Base-by-base conservation (phyloP, 2,113 vertebrate genomes). In the Ammospiza caudacuta region DNA sequence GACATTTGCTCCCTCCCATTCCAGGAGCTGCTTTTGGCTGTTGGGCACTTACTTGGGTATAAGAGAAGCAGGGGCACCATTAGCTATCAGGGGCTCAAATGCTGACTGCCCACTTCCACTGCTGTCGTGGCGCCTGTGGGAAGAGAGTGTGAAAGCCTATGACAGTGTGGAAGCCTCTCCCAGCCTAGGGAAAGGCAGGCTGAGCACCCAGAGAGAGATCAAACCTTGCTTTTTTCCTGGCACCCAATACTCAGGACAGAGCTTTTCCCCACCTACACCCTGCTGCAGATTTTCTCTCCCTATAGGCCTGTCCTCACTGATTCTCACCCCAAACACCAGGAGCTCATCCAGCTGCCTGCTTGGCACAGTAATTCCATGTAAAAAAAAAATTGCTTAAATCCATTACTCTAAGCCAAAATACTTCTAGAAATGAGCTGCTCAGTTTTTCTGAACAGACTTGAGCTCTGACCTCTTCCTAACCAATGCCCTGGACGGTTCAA, bases 41-140 rank as follows among this genome's bases (percentile, higher is more conserved):
- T 0, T 2, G 7, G 19, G 20, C 41, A 98, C 99, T 98, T 97
- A 99, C 99, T 99, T 99, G 47, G 99, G 99, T 85, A 99, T 97
- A 68, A 98, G 98, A 90, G 98, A 97, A 37, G 98, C 98, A 0
- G 98, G 98, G 16, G 97, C 96, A 78, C 99, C 99, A 4, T 99
- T 99, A 89, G 98, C 98, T 51, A 99, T 90, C 35, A 99, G 97
- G 0, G 98, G 97, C 74, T 99, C 99, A 87, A 99, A 98, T 0
- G 98, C 98, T 2, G 98, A 99, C 58, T 99, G 99, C 12, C 98
- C 97, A 11, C 99, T 99, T 68, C 98, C 99, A 68, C 98, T 98
- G 90, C 99, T 99, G 87, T 99, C 98, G 0, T 98, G 98, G 64
- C 99, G 99, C 96, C 99, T 99, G 85, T 1, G 2, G 89, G 17